Percentiles rank a stretch among this genome's conserved stretches.
phyloP scores from a whole-genome alignment of 2,113 vertebrate species.

The Jaculus jaculus region DNA sequence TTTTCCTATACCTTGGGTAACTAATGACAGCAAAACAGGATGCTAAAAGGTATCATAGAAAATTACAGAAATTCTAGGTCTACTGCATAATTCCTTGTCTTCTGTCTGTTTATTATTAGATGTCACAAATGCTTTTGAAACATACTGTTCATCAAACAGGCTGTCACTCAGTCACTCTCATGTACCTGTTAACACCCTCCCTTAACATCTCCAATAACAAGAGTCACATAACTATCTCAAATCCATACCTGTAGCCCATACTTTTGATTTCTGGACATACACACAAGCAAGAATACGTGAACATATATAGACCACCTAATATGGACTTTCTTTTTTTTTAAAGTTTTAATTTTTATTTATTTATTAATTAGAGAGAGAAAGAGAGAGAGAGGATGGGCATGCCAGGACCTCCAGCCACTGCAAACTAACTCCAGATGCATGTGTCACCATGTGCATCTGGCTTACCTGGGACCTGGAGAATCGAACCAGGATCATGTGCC shows the following conservation, averaged over 20 bases:
- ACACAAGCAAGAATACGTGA: background rate
- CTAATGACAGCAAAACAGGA: background rate
- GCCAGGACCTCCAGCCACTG: too few relatives aligned
- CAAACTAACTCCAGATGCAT: too few relatives aligned
- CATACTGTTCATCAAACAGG: background rate
- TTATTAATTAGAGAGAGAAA: too few relatives aligned
- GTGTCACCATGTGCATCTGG: too few relatives aligned
- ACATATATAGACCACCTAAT: background rate
- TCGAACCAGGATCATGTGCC: too few relatives aligned
- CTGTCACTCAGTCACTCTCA: background rate
- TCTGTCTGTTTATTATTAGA: background rate
- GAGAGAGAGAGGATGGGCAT: too few relatives aligned
- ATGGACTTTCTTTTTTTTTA: too few relatives aligned
- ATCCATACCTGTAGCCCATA: background rate
- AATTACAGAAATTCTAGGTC: background rate
- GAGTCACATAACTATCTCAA: background rate
- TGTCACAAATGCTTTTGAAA: background rate
- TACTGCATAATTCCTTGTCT: background rate
- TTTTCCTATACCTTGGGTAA: background rate
- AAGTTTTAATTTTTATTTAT: too few relatives aligned
- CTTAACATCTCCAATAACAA: background rate
- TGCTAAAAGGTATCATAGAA: background rate
- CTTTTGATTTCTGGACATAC: background rate
- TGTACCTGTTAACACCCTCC: background rate
- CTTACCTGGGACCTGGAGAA: too few relatives aligned